A percentile compares a stretch with the other conserved stretches of the same genome.
phyloP scores from a whole-genome alignment of 2,888 invertebrate genomes.

The Xanthia icteritia region DNA sequence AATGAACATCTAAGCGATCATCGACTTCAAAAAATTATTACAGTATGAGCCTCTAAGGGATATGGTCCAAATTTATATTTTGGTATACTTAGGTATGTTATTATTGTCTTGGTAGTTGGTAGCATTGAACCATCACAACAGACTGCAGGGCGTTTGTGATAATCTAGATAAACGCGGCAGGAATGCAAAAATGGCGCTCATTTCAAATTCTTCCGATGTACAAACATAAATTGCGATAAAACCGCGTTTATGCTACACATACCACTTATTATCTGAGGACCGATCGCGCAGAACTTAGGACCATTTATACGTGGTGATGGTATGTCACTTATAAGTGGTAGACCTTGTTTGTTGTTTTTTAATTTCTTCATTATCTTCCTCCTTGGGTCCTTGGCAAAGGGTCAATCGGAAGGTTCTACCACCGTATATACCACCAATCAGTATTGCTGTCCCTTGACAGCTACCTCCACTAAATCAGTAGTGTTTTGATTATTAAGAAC shows the following conservation, averaged over 20 bases:
- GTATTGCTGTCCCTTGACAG: background rate
- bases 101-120: background rate
- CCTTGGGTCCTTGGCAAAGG: background rate
- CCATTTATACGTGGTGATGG: slow-evolving; percentile 32
- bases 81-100: no score
- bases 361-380: background rate
- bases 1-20: no score
- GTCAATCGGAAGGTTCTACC: background rate
- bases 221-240: slow-evolving; percentile 58
- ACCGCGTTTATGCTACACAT: slow-evolving; percentile 50
- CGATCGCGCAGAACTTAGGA: slow-evolving; percentile 41
- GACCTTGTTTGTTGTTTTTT: background rate
- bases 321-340: slow-evolving; percentile 11
- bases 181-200: slow-evolving; percentile 60
- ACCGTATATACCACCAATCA: background rate
- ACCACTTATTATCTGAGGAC: slow-evolving; percentile 35
- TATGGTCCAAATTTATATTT: no score
- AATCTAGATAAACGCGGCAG: slow-evolving; percentile 54
- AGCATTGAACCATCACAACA: slow-evolving; percentile 30
- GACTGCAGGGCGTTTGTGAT: slow-evolving; percentile 60
- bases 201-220: slow-evolving; percentile 59
- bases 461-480: background rate
- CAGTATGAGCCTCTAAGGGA: no score
- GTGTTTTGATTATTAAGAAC: no score
- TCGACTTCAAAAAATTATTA: no score